Evolutionary conservation across 2,797 vertebrate genomes (phyloP), one percentile per base, ranked within the genome.

Genomic region (Stomatorhinus walkeri): DNA sequence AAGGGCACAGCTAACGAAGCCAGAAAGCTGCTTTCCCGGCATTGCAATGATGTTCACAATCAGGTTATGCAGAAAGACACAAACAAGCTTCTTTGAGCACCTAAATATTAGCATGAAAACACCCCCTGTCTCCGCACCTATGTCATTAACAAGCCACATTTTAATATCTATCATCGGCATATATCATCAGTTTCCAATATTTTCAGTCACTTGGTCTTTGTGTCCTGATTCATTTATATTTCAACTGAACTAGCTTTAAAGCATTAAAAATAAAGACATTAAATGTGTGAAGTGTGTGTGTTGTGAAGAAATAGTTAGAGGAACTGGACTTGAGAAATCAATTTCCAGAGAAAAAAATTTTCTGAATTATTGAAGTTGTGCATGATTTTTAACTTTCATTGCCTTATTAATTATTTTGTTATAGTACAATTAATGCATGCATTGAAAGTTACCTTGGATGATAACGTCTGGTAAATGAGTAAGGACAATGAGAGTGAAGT

Each of bases 1-100:
- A 92, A 92, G 92, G 90, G 90, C 90, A 90, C 87, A 6, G 68
- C 92, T 92, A 92, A 92, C 90, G 90, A 92, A 91, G 89, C 90
- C 9, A 46, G 61, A 72, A 72, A 87, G 85, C 79, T 68, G 87
- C 81, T 56, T 91, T 88, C 87, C 43, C 87, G 48, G 89, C 90
- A 91, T 90, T 89, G 84, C 87, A 91, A 90, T 91, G 91, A 90
- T 88, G 88, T 85, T 87, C 72, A 79, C 89, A 90, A 90, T 85
- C 32, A 0, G 85, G 88, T 92, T 90, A 92, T 91, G 91, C 90
- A 89, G 52, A 46, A 88, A 68, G 89, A 90, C 83, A 90, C 91
- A 92, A 92, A 91, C 90, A 92, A 90, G 91, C 90, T 89, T 43
- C 87, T 86, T 86, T 88, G 89, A 90, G 91, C 91, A 90, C 90